These are phyloP conservation scores for Polyommatus icarus DNA, from an alignment of 2,888 invertebrate species.

Conservation along the genomic window DNA sequence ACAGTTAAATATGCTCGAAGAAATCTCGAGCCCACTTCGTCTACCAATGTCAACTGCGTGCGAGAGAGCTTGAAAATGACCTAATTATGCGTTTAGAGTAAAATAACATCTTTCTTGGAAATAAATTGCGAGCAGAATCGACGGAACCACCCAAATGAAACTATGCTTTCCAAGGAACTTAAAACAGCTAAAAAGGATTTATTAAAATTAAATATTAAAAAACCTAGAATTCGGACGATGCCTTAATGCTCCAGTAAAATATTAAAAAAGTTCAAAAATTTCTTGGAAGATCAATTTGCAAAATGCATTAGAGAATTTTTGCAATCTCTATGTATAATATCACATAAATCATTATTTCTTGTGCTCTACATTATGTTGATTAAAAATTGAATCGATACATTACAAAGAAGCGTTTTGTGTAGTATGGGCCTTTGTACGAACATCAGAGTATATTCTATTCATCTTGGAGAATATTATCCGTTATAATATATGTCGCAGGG, in stretches of 20 bases:
- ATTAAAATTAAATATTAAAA: background rate
- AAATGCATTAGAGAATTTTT: background rate
- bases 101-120: background rate
- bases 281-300: conserved; percentile 12
- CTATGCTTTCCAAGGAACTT: background rate
- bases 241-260: background rate
- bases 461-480: conserved; percentile 12
- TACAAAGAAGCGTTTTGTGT: conserved; percentile 10
- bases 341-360: conserved; percentile 14
- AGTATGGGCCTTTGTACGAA: conserved; percentile 12
- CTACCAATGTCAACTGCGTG: conserved; percentile 3
- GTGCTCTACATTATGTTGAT: conserved; percentile 18
- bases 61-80: conserved; percentile 22
- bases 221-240: background rate
- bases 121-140: background rate
- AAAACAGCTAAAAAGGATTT: background rate
- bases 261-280: background rate
- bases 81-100: conserved; percentile 5
- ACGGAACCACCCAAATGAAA: background rate
- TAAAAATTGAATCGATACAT: conserved; percentile 20
- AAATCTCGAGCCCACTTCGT: conserved; percentile 19
- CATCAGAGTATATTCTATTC: background rate
- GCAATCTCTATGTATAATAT: background rate
- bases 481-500: too few relatives aligned
- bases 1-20: conserved; percentile 12